Evolutionary conservation across 1,140 invertebrate genomes (phyloP).

Genomic region (Drosophila guanche): DNA sequence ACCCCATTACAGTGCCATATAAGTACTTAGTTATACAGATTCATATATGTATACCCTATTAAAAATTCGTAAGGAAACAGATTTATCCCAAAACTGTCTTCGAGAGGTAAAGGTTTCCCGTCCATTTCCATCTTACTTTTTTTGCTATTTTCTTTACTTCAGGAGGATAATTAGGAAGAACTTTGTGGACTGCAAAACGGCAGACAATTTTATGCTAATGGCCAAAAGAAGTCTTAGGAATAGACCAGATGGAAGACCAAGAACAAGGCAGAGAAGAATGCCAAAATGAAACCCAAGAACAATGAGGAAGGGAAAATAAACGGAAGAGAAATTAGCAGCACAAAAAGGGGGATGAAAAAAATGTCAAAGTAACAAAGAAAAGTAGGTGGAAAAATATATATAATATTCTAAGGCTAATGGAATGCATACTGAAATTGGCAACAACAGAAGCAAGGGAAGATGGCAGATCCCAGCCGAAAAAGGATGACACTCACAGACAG

Average conservation of each 20-base stretch:
- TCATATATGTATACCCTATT: constrained; percentile 15
- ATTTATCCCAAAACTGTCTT: constrained; percentile 6
- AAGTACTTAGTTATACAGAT: not conserved
- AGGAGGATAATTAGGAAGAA: constrained; percentile 63
- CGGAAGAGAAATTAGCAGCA: constrained; percentile 18
- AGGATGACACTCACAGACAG: constrained; percentile 31
- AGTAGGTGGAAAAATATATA: constrained; percentile 41
- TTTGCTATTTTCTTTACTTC: constrained; percentile 29
- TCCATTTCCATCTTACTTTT: constrained; percentile 17
- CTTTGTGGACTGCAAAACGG: constrained; percentile 33
- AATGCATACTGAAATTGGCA: constrained; percentile 70
- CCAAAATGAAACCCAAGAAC: not conserved
- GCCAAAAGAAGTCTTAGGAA: constrained; percentile 2
- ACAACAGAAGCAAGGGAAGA: constrained; percentile 30
- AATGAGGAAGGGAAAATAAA: constrained; percentile 26
- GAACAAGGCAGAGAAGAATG: no score
- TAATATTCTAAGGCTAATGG: constrained; percentile 57
- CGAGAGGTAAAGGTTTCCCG: constrained; percentile 22
- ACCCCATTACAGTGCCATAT: not conserved
- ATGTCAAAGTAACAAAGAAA: constrained; percentile 58
- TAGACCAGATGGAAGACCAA: no score
- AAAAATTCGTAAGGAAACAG: constrained; percentile 32
- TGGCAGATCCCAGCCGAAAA: not conserved
- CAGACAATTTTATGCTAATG: constrained; percentile 69
- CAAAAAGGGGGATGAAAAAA: constrained; percentile 26